Percentiles rank a stretch among this genome's conserved stretches.
Evolutionary conservation across 2,797 vertebrate species (phyloP).

Genomic region (Intellagama lesueurii): DNA sequence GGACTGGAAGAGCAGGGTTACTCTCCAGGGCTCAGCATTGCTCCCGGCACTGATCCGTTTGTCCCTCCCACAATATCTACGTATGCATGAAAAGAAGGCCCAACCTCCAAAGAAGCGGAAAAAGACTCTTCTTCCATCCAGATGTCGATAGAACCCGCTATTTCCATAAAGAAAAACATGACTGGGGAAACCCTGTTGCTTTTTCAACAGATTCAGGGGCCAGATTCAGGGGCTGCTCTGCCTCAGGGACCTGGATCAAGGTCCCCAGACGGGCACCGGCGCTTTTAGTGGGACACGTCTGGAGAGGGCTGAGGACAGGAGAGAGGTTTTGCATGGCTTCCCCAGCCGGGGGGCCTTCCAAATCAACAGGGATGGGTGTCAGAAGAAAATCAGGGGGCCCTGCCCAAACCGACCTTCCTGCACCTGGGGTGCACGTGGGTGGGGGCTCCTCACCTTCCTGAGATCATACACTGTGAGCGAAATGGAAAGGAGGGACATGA

Average conservation of each 20-base stretch:
- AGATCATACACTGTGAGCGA: conserved; percentile 80
- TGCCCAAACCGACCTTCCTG: conserved; percentile 2
- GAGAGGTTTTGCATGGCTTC: no score
- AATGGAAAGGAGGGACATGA: conserved; percentile 82
- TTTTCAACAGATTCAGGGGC: neutral
- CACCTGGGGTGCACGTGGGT: neutral
- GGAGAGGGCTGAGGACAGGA: no score
- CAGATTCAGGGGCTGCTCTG: neutral
- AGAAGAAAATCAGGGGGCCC: neutral
- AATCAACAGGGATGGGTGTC: neutral
- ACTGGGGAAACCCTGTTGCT: neutral
- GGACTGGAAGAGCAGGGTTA: no score
- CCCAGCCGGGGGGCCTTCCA: neutral
- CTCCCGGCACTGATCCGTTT: no score
- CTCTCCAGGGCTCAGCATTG: neutral
- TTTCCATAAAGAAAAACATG: no score
- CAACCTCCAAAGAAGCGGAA: neutral
- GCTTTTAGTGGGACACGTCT: no score
- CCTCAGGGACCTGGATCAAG: neutral
- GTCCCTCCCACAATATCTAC: no score
- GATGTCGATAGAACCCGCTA: no score
- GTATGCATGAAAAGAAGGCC: neutral
- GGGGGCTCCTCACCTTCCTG: conserved; percentile 75
- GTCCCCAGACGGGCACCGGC: neutral
- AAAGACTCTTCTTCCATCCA: neutral